Evolutionary conservation across 2,797 vertebrate species (phyloP).

Genomic region (Xiphophorus birchmanni): DNA sequence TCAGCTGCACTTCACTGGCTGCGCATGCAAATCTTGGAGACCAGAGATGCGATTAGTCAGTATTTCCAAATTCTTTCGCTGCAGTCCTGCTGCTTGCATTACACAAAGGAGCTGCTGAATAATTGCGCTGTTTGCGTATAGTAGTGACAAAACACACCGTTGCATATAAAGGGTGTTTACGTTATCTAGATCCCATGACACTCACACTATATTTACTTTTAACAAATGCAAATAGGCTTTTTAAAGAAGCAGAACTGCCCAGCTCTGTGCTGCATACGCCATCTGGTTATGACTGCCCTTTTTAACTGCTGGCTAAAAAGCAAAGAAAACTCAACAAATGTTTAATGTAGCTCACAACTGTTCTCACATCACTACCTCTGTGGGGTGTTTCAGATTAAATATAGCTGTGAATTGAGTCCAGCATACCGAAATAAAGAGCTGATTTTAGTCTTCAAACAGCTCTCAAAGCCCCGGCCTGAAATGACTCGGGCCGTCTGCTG

Average conservation of each 20-base stretch:
- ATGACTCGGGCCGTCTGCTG: constrained; percentile 68
- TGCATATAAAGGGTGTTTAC: constrained; percentile 13
- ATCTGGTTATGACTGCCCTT: constrained; percentile 60
- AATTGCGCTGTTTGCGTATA: neutral
- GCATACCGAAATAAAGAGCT: constrained; percentile 25
- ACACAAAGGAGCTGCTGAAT: constrained; percentile 13
- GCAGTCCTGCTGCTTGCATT: constrained; percentile 8
- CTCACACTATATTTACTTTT: constrained; percentile 41
- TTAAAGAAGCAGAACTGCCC: constrained; percentile 37
- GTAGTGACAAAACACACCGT: constrained; percentile 17
- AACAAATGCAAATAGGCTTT: constrained; percentile 34
- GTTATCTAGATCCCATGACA: constrained; percentile 19
- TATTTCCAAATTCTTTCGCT: constrained; percentile 19
- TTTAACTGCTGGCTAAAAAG: constrained; percentile 46
- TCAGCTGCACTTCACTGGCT: constrained; percentile 11
- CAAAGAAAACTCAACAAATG: constrained; percentile 42
- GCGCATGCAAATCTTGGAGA: constrained; percentile 25
- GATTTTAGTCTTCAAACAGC: constrained; percentile 50
- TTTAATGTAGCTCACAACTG: constrained; percentile 42
- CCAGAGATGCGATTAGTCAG: constrained; percentile 17
- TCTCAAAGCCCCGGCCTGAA: constrained; percentile 47
- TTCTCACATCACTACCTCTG: constrained; percentile 32
- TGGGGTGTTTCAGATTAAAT: constrained; percentile 34
- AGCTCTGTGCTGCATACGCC: constrained; percentile 49
- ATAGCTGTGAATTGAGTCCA: constrained; percentile 24